Evolutionary conservation across 2,888 invertebrate species (phyloP), one percentile per base, ranked within the genome.

Genomic region (Matsumyia berberina): DNA sequence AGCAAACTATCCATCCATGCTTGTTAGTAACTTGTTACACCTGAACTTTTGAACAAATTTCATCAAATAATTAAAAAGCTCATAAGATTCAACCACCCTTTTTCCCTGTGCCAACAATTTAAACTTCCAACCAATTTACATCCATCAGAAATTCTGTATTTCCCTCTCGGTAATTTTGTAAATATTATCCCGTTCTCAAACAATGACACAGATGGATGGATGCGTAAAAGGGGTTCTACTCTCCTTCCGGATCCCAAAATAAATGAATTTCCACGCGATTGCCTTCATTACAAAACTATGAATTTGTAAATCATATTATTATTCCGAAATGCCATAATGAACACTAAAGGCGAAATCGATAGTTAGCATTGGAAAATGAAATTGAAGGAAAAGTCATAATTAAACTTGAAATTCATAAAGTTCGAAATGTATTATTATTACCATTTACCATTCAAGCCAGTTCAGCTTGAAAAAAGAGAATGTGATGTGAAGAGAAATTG

Each of bases 191-290:
- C 5, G 2, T 4, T 12, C 4, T 12, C n/a, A n/a, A n/a, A 7
- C 12, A 3, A 5, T 11, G 19, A 46, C 8, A 46, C 46, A 8
- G 42, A 5, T 29, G 46, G 46, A 37, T 19, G 44, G 15, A 44
- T 57, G n/a, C 31, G 12, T 6, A 33, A 64, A 64, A 33, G 33
- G n/a, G n/a, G 44, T 44, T 24, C 57, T 24, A 55, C 24, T 46
- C 29, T 72, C 42, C 72, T 49, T 73, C 58, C 58, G 58, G 46
- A 35, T 66, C 49, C 49, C 35, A 44, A n/a, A 66, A 80, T 73
- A 80, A 80, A 80, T 58, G 58, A 60, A 70, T 79, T 79, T 79
- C 73, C 79, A 60, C 60, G 58, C 66, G 79, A 80, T 73, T 80
- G 66, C 73, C 44, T 80, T 73, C 79, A 73, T 66, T 73, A 66